Evolutionary conservation across 2,888 invertebrate species (phyloP), one percentile per base, ranked within the genome.

Genomic region (Flexamia atlantica): DNA sequence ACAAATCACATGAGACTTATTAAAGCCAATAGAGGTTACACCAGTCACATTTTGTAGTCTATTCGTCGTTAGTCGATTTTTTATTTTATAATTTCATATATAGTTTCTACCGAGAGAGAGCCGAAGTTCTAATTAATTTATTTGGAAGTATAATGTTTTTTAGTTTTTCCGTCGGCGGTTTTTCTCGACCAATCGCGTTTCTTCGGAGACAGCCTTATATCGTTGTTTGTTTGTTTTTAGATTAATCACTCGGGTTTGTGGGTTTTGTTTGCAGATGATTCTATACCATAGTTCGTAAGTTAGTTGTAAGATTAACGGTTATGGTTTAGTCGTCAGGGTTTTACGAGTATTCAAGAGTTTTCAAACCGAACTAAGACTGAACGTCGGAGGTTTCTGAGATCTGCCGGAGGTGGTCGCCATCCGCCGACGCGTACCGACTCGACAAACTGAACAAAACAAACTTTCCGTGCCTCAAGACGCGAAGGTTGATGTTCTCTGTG

Each of bases 251-350:
- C 70, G 82, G 82, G 82, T 83, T 83, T 83, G 82, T 83, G 82
- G 82, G 82, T 83, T 83, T 83, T 83, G 72, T 70, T 74, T 74
- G 57, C 57, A 74, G 57, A 83, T 57, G 74, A 83, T 83, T 83
- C 82, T 83, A 83, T 83, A 83, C 82, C 82, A 83, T 83, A 83
- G 82, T 83, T 36, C 40, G 60, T 74, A 74, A 83, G 72, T 83
- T 74, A 83, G 82, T 4, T 17, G 23, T 40, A 79, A 50, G 79
- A 32, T 53, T 79, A 79, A 57, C 53, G 79, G 79, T 79, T 79
- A 79, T 79, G 79, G 79, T 79, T 79, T 79, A 79, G 79, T 79
- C 79, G 57, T 79, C 82, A 83, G 82, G 82, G 82, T 83, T 83
- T 70, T 74, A 83, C 72, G 72, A 83, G 82, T 83, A 83, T 83